Evolutionary conservation across 2,797 vertebrate species (phyloP).

Genomic region (Nyctibius grandis): DNA sequence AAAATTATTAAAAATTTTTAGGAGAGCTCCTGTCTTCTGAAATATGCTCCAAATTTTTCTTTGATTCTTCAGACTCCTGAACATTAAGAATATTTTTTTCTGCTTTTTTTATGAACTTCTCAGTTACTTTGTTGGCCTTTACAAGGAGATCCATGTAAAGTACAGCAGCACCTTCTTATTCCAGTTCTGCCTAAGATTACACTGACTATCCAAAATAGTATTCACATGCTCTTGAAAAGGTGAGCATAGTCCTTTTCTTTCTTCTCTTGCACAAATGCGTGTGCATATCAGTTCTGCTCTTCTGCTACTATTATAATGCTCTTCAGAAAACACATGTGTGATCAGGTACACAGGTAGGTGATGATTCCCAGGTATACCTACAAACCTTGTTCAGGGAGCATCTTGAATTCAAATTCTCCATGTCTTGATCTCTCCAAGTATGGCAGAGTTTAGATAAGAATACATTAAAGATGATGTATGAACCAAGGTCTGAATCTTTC

Average conservation of each 20-base stretch:
- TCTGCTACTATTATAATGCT: background rate
- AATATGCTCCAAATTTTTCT: background rate
- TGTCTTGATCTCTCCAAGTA: background rate
- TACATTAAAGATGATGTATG: conserved; percentile 14
- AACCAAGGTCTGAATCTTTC: background rate
- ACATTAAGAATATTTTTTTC: background rate
- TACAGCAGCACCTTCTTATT: background rate
- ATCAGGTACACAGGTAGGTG: background rate
- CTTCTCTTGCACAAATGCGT: background rate
- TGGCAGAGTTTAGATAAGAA: background rate
- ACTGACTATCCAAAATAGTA: background rate
- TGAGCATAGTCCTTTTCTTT: background rate
- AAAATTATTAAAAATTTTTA: background rate
- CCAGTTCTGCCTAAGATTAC: background rate
- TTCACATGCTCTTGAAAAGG: background rate
- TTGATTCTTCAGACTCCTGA: background rate
- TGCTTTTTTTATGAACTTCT: background rate
- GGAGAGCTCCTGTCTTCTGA: background rate
- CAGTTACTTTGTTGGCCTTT: background rate
- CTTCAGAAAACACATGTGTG: background rate
- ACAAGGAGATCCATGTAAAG: background rate
- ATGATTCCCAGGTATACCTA: background rate
- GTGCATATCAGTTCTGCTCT: background rate
- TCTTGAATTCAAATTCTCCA: background rate
- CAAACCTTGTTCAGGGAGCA: background rate